phyloP scores from a whole-genome alignment of 2,888 invertebrate species.

The Orthosia cruda region DNA sequence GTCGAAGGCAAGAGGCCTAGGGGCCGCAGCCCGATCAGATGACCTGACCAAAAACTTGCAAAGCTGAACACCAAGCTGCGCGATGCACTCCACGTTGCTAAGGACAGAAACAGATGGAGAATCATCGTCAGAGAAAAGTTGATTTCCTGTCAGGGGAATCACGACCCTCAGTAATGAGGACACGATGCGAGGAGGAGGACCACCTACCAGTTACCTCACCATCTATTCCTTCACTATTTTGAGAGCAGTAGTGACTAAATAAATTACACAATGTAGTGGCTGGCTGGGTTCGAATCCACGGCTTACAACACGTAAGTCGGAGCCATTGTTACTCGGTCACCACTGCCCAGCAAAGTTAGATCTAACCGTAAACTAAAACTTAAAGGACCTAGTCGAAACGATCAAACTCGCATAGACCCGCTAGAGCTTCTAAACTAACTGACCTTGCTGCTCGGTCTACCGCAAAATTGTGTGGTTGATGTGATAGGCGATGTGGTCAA shows the following conservation, averaged over 20 bases:
- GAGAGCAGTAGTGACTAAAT: background rate
- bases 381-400: background rate
- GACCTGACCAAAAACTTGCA: too few relatives aligned
- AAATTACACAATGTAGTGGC: background rate
- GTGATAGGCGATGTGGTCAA: background rate
- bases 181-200: too few relatives aligned
- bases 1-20: too few relatives aligned
- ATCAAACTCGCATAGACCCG: background rate
- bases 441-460: conserved; percentile 10
- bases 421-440: background rate
- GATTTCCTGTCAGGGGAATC: too few relatives aligned
- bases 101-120: too few relatives aligned
- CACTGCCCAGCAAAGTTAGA: background rate
- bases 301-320: background rate
- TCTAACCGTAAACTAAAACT: background rate
- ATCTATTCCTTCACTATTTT: background rate
- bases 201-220: background rate
- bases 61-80: too few relatives aligned
- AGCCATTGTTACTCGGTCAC: background rate
- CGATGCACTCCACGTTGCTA: too few relatives aligned
- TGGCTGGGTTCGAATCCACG: background rate
- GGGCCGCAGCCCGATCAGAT: too few relatives aligned
- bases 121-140: too few relatives aligned
- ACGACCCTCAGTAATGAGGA: too few relatives aligned
- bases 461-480: conserved; percentile 13